Conservation (phyloP, 2,113 vertebrate genomes). For the Salvelinus alpinus region DNA sequence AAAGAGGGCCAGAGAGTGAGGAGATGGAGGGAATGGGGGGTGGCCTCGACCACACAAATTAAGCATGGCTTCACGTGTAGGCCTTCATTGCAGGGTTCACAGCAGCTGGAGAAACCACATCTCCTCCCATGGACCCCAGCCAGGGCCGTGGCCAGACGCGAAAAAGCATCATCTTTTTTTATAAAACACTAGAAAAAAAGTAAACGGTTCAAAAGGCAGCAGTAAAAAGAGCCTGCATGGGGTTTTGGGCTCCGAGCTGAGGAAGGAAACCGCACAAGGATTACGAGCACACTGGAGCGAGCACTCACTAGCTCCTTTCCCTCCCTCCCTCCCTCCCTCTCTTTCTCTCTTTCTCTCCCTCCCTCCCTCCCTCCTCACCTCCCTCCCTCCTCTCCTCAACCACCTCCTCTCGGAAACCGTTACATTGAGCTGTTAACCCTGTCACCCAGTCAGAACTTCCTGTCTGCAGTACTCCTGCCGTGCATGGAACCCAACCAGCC, state of each 20-base stretch:
- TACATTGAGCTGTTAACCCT: conserved; percentile 65
- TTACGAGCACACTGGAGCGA: conserved; percentile 49
- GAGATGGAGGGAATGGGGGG: conserved; percentile 4
- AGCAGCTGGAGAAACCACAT: conserved; percentile 73
- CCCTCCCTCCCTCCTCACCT: too few species aligned
- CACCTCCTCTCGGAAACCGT: conserved; percentile 56
- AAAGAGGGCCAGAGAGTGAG: neutral
- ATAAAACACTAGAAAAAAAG: conserved; percentile 50
- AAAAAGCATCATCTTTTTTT: conserved; percentile 64
- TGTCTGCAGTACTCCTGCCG: conserved; percentile 40
- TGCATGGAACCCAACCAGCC: conserved; percentile 27
- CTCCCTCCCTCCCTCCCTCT: neutral
- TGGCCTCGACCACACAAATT: conserved; percentile 53
- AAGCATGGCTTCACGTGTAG: conserved; percentile 59
- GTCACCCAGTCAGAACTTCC: conserved; percentile 51
- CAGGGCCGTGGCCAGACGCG: conserved; percentile 58
- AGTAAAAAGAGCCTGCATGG: conserved; percentile 53
- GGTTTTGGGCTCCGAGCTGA: conserved; percentile 48
- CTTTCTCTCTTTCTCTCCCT: too few species aligned
- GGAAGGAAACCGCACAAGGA: conserved; percentile 68
- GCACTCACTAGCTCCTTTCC: conserved; percentile 18
- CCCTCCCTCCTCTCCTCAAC: neutral
- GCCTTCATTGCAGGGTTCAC: conserved; percentile 61
- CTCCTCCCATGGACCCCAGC: conserved; percentile 61
- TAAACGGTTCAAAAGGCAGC: conserved; percentile 19